These are phyloP conservation scores for Scopus umbretta DNA, from an alignment of 2,113 vertebrate species.

Conservation along the genomic window DNA sequence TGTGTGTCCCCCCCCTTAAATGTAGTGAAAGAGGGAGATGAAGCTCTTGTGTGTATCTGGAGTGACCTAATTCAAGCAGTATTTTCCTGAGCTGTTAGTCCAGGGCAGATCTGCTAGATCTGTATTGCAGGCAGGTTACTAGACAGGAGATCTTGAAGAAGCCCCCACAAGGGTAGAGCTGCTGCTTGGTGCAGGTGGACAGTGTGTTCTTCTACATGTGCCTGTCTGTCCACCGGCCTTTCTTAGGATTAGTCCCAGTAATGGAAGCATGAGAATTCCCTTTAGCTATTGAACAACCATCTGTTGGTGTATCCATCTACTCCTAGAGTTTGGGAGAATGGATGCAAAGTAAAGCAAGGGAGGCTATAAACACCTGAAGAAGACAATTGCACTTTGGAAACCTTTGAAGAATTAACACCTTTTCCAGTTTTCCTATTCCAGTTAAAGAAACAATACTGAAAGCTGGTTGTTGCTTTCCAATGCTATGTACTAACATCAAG, in stretches of 20 bases:
- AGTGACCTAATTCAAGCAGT: background rate
- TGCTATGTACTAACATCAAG: background rate
- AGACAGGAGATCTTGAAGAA: background rate
- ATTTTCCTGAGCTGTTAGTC: background rate
- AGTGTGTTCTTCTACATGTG: background rate
- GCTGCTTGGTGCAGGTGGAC: background rate
- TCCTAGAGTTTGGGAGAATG: background rate
- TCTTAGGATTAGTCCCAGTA: background rate
- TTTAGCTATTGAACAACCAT: background rate
- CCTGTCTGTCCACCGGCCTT: background rate
- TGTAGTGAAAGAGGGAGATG: accelerated
- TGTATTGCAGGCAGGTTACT: no score
- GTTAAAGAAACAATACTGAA: background rate
- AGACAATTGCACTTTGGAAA: background rate
- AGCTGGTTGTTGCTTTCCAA: background rate
- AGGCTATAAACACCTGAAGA: background rate
- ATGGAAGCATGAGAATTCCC: background rate
- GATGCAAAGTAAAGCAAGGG: background rate
- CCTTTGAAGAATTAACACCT: background rate
- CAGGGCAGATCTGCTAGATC: background rate
- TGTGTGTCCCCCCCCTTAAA: background rate
- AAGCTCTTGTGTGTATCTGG: background rate
- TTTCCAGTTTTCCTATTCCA: background rate
- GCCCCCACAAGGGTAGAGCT: background rate
- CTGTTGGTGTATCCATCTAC: background rate